Conservation (phyloP, 2,113 vertebrate species). For the Sebastes schlegelii region DNA sequence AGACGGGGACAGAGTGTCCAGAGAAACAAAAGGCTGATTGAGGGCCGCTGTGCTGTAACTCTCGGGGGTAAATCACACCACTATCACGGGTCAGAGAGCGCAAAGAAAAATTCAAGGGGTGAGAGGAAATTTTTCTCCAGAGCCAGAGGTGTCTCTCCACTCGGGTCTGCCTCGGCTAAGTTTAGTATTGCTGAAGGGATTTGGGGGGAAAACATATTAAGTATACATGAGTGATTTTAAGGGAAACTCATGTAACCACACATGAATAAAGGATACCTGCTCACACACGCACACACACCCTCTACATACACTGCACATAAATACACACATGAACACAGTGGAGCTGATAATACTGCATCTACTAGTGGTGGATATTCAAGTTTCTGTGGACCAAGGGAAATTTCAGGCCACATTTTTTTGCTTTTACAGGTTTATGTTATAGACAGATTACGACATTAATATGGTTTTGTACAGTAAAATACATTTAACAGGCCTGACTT, state of each 20-base stretch:
- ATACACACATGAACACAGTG: conserved; percentile 22
- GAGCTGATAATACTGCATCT: conserved; percentile 1
- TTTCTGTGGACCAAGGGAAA: conserved; percentile 18
- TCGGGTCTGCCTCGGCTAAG: conserved; percentile 46
- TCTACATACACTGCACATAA: background rate
- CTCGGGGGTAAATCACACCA: conserved; percentile 70
- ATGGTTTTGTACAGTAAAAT: background rate
- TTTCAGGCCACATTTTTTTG: background rate
- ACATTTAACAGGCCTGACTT: conserved; percentile 6
- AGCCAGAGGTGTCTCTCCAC: conserved; percentile 68
- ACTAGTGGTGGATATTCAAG: background rate
- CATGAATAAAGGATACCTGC: conserved; percentile 69
- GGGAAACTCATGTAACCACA: conserved; percentile 59
- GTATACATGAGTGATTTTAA: conserved; percentile 65
- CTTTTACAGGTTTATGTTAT: conserved; percentile 1
- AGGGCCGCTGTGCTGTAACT: conserved; percentile 64
- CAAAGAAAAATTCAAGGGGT: conserved; percentile 65
- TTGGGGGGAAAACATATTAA: conserved; percentile 55
- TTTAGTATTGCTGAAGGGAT: conserved; percentile 59
- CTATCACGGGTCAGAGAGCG: conserved; percentile 77
- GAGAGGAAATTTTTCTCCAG: conserved; percentile 58
- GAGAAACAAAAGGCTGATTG: conserved; percentile 80
- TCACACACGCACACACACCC: background rate
- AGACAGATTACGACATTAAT: background rate
- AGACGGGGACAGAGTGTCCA: conserved; percentile 67